Evolutionary conservation across 1,140 invertebrate species (phyloP).

Genomic region (Calliopsis andreniformis): DNA sequence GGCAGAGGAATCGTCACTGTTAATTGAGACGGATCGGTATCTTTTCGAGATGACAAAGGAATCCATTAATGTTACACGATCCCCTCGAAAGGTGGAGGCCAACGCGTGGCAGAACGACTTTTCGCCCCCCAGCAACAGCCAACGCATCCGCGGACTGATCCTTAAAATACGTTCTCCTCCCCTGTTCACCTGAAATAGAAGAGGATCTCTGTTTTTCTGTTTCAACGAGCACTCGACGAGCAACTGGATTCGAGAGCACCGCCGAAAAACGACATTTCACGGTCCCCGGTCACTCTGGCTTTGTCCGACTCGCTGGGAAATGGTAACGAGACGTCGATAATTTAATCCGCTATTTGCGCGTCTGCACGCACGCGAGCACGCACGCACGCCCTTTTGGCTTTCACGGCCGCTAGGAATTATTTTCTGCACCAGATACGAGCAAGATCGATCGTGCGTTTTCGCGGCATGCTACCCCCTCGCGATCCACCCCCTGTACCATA

Average conservation of each 20-base stretch:
- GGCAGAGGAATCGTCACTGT: too few relatives aligned
- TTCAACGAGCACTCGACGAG: neutral
- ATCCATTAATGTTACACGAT: slow-evolving; percentile 71
- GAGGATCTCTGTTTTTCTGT: too few relatives aligned
- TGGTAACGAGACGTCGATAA: slow-evolving; percentile 19
- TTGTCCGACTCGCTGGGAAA: neutral
- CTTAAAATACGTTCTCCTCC: too few relatives aligned
- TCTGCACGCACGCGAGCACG: neutral
- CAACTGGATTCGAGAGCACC: neutral
- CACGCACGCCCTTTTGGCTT: slow-evolving; percentile 29
- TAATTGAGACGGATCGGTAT: neutral
- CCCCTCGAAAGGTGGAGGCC: slow-evolving; percentile 25
- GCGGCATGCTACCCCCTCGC: neutral
- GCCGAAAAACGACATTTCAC: neutral
- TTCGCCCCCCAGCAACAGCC: slow-evolving; percentile 1
- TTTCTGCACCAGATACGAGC: slow-evolving; percentile 67
- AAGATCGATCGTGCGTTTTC: slow-evolving; percentile 53
- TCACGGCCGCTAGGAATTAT: slow-evolving; percentile 63
- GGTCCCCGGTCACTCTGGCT: too few relatives aligned
- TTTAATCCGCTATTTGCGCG: neutral
- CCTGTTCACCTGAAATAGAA: too few relatives aligned
- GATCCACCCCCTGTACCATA: neutral
- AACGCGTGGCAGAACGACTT: neutral
- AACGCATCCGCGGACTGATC: neutral
- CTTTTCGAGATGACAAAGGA: slow-evolving; percentile 16